These are phyloP conservation scores for Empidonax alnorum DNA, from an alignment of 2,113 vertebrate species.

Conservation along the genomic window DNA sequence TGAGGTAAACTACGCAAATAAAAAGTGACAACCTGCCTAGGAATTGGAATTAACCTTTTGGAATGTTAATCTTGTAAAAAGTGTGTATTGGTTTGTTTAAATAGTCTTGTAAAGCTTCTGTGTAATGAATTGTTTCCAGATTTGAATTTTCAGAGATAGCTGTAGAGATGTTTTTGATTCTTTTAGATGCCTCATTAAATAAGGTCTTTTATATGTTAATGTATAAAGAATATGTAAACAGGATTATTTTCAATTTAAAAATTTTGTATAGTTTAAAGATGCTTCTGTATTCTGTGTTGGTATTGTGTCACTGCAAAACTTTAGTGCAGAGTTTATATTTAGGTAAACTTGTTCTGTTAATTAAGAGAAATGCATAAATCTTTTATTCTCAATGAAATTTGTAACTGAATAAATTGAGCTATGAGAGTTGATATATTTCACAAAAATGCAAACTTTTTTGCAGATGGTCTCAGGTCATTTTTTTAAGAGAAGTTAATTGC, in stretches of 20 bases:
- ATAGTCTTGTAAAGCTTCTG: conserved; percentile 82
- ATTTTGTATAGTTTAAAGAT: conserved; percentile 84
- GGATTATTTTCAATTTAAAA: conserved; percentile 82
- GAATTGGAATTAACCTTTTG: conserved; percentile 23
- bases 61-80: conserved; percentile 82
- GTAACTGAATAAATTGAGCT: conserved; percentile 82
- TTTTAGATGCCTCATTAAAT: conserved; percentile 81
- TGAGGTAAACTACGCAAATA: conserved; percentile 57
- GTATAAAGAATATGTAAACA: conserved; percentile 81
- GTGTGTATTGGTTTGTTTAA: conserved; percentile 80
- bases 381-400: conserved; percentile 81
- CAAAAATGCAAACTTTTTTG: conserved; percentile 52
- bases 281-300: conserved; percentile 80
- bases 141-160: conserved; percentile 74
- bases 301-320: conserved; percentile 78
- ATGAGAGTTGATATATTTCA: conserved; percentile 75
- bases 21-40: conserved; percentile 61
- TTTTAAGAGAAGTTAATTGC: background rate
- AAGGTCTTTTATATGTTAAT: conserved; percentile 84
- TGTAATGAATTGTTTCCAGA: conserved; percentile 79
- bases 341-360: conserved; percentile 79
- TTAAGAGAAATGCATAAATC: conserved; percentile 81
- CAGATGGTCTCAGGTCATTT: conserved; percentile 26
- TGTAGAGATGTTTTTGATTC: conserved; percentile 78
- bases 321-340: conserved; percentile 84